Evolutionary conservation across 2,113 vertebrate species (phyloP), one percentile per base, ranked within the genome.

Genomic region (Setophaga kirtlandii): DNA sequence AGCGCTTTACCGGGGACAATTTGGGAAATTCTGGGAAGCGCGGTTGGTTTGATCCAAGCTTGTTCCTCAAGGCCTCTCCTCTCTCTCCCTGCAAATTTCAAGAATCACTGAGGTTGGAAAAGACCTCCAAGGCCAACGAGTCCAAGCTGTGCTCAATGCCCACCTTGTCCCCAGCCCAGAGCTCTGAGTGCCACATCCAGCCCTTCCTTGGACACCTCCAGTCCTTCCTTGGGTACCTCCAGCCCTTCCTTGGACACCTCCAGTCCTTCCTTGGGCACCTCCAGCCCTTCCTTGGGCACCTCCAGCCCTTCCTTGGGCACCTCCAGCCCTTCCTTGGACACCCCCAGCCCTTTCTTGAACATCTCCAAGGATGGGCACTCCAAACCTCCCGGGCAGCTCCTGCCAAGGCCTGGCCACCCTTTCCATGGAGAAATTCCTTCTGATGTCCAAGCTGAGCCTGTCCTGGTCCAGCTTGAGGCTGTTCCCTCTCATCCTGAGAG

Each of bases 61-160:
- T 6, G 2, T 13, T 75, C 62, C 75, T 52, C 28, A 64, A 60
- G 46, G 59, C 41, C 64, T 69, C 22, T 39, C 53, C n/a, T 42
- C 44, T 73, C 44, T 85, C 23, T n/a, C 63, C 31, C 15, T 11
- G 24, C 15, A 41, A 39, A 56, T 55, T 52, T 39, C 28, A 65
- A 46, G 17, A 28, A 8, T 56, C 10, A 3, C 9, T 42, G 59
- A 50, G 60, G 15, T 3, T 56, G 87, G 71, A 11, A 33, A 62
- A 69, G 25, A 4, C 3, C 25, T 69, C 11, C 1, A 12, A 62
- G 25, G 4, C 17, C 39, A 22, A 7, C 0, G 0, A 19, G 68
- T 6, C 47, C 39, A 25, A 17, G 1, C 1, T 68, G 28, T 53
- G 53, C 0, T 14, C 2, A 0, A 31, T 62, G 2, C n/a, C 24